These are phyloP conservation scores for Cryptocephalus primarius DNA, from an alignment of 2,888 invertebrate species.

Conservation along the genomic window DNA sequence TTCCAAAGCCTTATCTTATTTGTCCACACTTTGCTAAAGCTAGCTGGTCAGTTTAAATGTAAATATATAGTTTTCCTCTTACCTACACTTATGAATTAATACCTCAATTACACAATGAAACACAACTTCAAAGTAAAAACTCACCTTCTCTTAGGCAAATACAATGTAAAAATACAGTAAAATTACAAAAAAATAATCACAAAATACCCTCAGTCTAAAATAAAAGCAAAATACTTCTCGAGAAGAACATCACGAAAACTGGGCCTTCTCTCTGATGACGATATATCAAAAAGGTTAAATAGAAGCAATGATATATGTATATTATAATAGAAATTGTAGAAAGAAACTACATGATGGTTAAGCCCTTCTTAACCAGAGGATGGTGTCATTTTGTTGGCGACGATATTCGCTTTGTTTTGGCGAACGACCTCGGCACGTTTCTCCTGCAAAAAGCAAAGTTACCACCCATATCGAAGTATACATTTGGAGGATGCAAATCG, in stretches of 20 bases:
- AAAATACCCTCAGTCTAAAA: slow-evolving; percentile 20
- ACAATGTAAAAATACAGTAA: slow-evolving; percentile 1
- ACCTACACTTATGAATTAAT: slow-evolving; percentile 4
- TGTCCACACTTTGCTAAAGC: slow-evolving; percentile 29
- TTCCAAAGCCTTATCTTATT: slow-evolving; percentile 15
- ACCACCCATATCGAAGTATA: too few species aligned
- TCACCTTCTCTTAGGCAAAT: background rate
- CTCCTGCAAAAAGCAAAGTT: slow-evolving; percentile 50
- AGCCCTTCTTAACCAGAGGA: slow-evolving; percentile 49
- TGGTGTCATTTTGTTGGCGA: slow-evolving; percentile 47
- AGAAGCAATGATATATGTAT: slow-evolving; percentile 17
- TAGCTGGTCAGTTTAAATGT: slow-evolving; percentile 30
- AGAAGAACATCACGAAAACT: slow-evolving; percentile 14
- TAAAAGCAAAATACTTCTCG: slow-evolving; percentile 20
- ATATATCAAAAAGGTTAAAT: slow-evolving; percentile 11
- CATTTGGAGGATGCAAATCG: too few species aligned
- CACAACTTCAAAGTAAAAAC: slow-evolving; percentile 5
- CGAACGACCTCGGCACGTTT: slow-evolving; percentile 84
- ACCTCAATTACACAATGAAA: slow-evolving; percentile 1
- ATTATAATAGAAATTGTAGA: slow-evolving; percentile 8
- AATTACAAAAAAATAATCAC: slow-evolving; percentile 13
- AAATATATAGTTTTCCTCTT: slow-evolving; percentile 3
- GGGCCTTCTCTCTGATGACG: background rate
- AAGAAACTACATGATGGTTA: slow-evolving; percentile 13
- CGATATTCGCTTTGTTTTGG: slow-evolving; percentile 71